Base-by-base conservation (phyloP, 2,113 vertebrate species). In the Heloderma charlesbogerti region DNA sequence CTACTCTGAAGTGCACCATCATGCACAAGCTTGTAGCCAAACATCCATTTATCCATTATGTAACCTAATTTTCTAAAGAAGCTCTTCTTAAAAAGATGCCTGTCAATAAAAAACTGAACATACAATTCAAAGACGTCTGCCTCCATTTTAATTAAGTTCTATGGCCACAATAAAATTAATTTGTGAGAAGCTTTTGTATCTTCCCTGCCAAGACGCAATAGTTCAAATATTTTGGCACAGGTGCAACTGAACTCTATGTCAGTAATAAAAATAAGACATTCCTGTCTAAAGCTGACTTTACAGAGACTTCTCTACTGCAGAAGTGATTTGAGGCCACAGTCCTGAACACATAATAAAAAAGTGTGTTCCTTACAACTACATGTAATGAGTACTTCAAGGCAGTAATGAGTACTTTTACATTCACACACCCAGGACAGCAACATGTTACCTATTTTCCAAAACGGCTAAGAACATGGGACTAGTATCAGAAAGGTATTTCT, bases 121-220 rank as follows among this genome's bases (percentile, higher is more conserved):
- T 12, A 81, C 25, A 88, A 31, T 86, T 82, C 89, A 27, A 43
- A 48, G n/a, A 89, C 0, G 45, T 81, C 82, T 89, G 71, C 0
- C 25, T 80, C 89, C 74, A 93, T 91, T 84, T 63, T 89, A 66
- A 79, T 92, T 89, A 0, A 31, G 2, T n/a, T 92, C 90, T 89
- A 71, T 74, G 91, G 71, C 63, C 51, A 92, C 51, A 88, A 51
- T 5, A 63, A 92, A 83, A 93, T 94, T 95, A 95, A 94, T 91
- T 29, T 90, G 71, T 88, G 89, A 94, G 82, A 92, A 72, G 93
- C 63, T 80, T 86, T 22, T 85, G 88, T n/a, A 78, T 77, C 80
- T 92, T 91, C 88, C 92, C 83, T 94, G 83, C 72, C 92, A 57
- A 91, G 92, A 83, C 80, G 80, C 84, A 94, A 90, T 74, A 84